phyloP scores from a whole-genome alignment of 1,140 invertebrate genomes.

The Sitobion miscanthi region DNA sequence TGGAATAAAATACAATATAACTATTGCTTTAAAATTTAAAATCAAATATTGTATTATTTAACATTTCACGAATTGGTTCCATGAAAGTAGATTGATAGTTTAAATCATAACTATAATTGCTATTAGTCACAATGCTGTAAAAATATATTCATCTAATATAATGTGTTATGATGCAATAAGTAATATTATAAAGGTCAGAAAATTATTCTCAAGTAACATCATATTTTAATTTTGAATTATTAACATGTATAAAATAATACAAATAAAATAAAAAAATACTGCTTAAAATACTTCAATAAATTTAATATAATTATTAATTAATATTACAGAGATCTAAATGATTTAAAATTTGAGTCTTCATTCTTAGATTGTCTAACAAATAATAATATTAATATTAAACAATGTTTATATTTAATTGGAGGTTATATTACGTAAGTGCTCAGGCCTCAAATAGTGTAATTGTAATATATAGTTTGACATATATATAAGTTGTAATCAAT shows the following conservation, averaged over 20 bases:
- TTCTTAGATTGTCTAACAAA: background rate
- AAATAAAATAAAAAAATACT: conserved; percentile 1
- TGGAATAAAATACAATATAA: background rate
- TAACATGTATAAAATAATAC: background rate
- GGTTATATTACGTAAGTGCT: background rate
- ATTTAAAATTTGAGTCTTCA: background rate
- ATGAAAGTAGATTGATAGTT: background rate
- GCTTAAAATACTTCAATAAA: conserved; percentile 4
- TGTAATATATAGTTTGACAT: background rate
- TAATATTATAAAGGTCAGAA: background rate
- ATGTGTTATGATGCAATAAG: background rate
- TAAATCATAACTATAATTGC: background rate
- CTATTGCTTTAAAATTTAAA: background rate
- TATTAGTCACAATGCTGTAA: background rate
- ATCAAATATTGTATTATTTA: background rate
- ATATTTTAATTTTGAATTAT: background rate
- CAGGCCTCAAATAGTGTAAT: background rate
- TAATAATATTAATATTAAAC: background rate
- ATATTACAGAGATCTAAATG: conserved; percentile 5
- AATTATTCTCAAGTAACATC: background rate
- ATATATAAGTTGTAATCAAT: background rate
- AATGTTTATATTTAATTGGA: background rate
- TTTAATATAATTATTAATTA: background rate
- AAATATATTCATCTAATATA: background rate
- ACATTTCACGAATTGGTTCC: background rate